Evolutionary conservation across 1,140 invertebrate species (phyloP), one percentile per base, ranked within the genome.

Genomic region (Ceratosolen fusciceps): DNA sequence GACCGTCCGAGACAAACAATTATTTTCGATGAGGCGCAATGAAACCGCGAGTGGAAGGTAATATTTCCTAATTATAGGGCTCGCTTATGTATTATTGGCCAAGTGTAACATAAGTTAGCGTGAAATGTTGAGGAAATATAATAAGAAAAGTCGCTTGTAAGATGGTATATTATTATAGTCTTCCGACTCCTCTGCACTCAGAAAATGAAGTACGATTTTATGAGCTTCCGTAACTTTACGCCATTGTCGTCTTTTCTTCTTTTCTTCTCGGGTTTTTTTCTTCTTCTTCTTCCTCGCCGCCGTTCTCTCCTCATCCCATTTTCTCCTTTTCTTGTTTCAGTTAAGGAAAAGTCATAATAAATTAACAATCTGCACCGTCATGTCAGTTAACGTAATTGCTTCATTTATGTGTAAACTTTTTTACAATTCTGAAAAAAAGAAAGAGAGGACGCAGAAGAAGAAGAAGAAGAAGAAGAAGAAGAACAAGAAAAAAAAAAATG

Each of bases 331-430:
- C 19, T 56, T 56, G 24, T 56, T 56, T 8, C 7, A n/a, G n/a
- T 65, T 37, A 37, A 24, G 37, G 60, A 8, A 16, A 31, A 65
- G 60, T 65, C 37, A 3, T 37, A n/a, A n/a, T 62, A 65, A 65
- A 65, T 65, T 65, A 65, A 21, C 34, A 31, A 65, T 65, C 37
- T 34, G n/a, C 21, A 65, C 34, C 37, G 34, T 16, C 10, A 5
- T 1, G 8, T 65, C 31, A 37, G 3, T 37, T 37, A 65, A 65
- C 37, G 60, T 19, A 21, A 34, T 65, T n/a, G 29, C 31, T 37
- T 65, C 34, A 65, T 65, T 65, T 65, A 37, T n/a, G 29, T 37
- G 31, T n/a, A 65, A 65, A 65, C 60, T 65, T 65, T 65, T 65
- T 37, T 65, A 65, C 7, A 37, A 37, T 65, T 37, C 16, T 65